Evolutionary conservation across 2,113 vertebrate genomes (phyloP).

Genomic region (Nesospiza acunhae): DNA sequence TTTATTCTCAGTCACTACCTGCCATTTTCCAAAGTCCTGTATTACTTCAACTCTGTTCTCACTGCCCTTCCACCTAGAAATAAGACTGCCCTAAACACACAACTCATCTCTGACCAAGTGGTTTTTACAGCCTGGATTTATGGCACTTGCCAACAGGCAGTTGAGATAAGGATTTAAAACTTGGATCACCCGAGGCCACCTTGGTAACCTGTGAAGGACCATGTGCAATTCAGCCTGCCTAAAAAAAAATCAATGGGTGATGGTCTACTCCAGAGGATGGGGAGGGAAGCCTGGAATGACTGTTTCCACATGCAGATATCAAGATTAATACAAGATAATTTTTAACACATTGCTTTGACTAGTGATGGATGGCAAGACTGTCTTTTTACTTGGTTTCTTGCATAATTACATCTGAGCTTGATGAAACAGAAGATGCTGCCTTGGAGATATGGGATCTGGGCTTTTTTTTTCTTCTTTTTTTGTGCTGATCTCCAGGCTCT

Average conservation of each 20-base stretch:
- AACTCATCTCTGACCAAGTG: neutral
- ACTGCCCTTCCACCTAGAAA: neutral
- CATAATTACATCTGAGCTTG: neutral
- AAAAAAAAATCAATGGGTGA: neutral
- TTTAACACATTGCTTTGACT: neutral
- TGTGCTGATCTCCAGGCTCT: neutral
- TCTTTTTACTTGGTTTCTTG: neutral
- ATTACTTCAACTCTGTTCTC: neutral
- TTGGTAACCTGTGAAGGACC: neutral
- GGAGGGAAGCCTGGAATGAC: neutral
- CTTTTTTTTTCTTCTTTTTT: neutral
- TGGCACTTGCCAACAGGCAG: neutral
- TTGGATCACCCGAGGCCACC: neutral
- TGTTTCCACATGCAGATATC: neutral
- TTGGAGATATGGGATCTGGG: neutral
- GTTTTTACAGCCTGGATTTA: neutral
- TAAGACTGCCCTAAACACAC: neutral
- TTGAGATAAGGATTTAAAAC: neutral
- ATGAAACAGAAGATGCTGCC: neutral
- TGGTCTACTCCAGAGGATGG: neutral
- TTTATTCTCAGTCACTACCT: neutral
- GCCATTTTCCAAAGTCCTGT: neutral
- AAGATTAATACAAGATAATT: neutral
- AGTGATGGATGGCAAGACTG: neutral
- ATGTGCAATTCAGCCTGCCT: neutral